These are phyloP conservation scores for Aphyosemion australe DNA, from an alignment of 2,113 vertebrate genomes.

Conservation along the genomic window DNA sequence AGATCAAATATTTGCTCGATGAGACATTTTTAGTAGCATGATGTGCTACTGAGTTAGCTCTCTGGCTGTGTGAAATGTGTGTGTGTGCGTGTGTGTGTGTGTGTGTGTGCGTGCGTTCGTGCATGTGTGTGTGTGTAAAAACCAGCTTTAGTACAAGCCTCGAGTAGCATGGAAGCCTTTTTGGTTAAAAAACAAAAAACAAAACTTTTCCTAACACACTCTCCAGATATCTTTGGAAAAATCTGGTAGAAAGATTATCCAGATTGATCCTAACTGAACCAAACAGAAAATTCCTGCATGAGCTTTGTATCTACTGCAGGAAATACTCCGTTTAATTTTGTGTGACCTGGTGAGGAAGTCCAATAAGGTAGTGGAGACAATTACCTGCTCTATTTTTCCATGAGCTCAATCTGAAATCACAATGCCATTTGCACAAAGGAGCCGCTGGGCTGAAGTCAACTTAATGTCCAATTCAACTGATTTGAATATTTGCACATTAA, in stretches of 20 bases:
- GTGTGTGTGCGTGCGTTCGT: no score
- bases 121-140: no score
- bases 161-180: no score
- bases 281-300: not conserved
- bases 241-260: not conserved
- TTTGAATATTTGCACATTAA: conserved; percentile 1
- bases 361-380: not conserved
- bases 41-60: no score
- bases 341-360: not conserved
- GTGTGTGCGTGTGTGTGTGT: no score
- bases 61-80: no score
- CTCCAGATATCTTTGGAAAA: not conserved
- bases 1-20: no score
- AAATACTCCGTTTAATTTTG: not conserved
- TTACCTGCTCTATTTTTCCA: not conserved
- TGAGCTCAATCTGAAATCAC: not conserved
- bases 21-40: no score
- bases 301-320: not conserved
- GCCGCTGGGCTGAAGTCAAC: not conserved
- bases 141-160: no score
- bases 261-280: not conserved
- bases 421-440: not conserved
- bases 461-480: not conserved
- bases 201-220: not conserved
- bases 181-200: no score